Conservation (phyloP, 2,797 vertebrate species). For the Enteromius mattozi region DNA sequence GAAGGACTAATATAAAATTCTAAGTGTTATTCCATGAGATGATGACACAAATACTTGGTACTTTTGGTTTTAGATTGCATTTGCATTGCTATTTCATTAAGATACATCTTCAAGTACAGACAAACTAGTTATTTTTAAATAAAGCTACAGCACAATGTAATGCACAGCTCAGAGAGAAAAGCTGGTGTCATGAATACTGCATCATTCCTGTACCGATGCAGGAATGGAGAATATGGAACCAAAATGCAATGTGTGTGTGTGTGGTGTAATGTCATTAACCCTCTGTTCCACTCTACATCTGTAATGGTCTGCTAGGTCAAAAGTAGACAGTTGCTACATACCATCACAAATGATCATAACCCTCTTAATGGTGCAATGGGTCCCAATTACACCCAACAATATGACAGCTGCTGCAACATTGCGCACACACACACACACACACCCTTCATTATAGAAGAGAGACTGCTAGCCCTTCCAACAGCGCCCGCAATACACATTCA, state of each 20-base stretch:
- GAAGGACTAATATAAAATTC: background rate
- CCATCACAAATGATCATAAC: slow-evolving; percentile 78
- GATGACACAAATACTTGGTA: background rate
- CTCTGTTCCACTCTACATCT: slow-evolving; percentile 61
- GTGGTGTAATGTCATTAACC: slow-evolving; percentile 67
- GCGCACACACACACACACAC: slow-evolving; percentile 49
- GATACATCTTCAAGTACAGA: background rate
- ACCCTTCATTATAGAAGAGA: slow-evolving; percentile 40
- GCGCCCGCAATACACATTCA: slow-evolving; percentile 1
- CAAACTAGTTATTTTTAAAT: slow-evolving; percentile 26
- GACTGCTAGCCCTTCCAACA: slow-evolving; percentile 24
- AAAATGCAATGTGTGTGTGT: background rate
- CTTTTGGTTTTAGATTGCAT: background rate
- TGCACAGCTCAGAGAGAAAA: background rate
- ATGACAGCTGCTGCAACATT: slow-evolving; percentile 77
- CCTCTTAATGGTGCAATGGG: slow-evolving; percentile 78
- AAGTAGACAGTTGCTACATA: slow-evolving; percentile 70
- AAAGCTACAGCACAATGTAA: slow-evolving; percentile 21
- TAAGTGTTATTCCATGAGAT: background rate
- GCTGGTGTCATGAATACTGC: slow-evolving; percentile 45
- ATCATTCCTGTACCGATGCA: slow-evolving; percentile 21
- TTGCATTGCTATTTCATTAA: slow-evolving; percentile 2
- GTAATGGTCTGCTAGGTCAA: slow-evolving; percentile 72
- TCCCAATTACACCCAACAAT: slow-evolving; percentile 73
- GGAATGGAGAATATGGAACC: slow-evolving; percentile 12